phyloP scores from a whole-genome alignment of 2,113 vertebrate genomes.

The Zeus faber region DNA sequence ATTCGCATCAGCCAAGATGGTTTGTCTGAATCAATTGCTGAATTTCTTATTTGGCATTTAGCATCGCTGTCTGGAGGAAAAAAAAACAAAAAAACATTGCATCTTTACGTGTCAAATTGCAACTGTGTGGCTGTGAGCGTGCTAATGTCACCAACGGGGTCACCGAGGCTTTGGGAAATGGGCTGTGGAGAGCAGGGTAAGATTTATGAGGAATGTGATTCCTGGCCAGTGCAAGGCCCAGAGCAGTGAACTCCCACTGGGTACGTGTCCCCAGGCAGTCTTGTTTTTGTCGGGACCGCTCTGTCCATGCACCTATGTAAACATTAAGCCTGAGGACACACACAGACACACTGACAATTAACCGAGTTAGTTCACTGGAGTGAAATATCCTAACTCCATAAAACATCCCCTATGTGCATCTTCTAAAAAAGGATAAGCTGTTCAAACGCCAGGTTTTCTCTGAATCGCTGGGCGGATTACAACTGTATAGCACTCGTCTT shows the following conservation, averaged over 20 bases:
- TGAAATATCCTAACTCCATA: conserved; percentile 52
- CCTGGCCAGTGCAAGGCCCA: conserved; percentile 68
- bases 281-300: conserved; percentile 77
- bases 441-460: conserved; percentile 11
- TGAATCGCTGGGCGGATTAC: conserved; percentile 2
- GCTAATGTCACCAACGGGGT: conserved; percentile 56
- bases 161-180: conserved; percentile 72
- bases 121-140: conserved; percentile 36
- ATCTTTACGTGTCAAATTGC: conserved; percentile 42
- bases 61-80: not conserved
- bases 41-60: conserved; percentile 10
- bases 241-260: conserved; percentile 64
- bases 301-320: conserved; percentile 80
- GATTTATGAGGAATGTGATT: conserved; percentile 75
- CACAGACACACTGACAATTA: conserved; percentile 40
- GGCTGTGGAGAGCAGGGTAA: conserved; percentile 67
- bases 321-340: conserved; percentile 64
- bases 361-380: conserved; percentile 37
- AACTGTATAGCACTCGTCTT: too few species aligned
- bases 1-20: conserved; percentile 40
- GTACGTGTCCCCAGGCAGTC: conserved; percentile 77
- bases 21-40: conserved; percentile 19
- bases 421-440: conserved; percentile 29
- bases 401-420: conserved; percentile 27
- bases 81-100: conserved; percentile 4